phyloP scores from a whole-genome alignment of 2,797 vertebrate species.

The Bovichtus variegatus region DNA sequence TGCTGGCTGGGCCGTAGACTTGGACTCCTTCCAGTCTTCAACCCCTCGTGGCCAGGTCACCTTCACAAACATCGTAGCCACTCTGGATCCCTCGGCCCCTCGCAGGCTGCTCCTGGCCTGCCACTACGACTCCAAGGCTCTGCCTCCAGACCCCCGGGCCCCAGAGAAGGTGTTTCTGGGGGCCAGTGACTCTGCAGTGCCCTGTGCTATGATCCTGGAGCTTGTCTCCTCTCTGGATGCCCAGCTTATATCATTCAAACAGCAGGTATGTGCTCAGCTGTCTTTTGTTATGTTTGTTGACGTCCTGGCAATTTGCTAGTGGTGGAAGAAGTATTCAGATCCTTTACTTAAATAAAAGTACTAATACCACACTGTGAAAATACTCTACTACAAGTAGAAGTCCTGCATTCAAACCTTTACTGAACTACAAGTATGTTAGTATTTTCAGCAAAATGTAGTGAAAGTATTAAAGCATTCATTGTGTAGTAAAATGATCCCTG shows the following conservation, averaged over 20 bases:
- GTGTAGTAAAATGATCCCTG: too few species aligned
- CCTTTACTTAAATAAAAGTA: too few species aligned
- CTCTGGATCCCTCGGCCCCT: constrained; percentile 84
- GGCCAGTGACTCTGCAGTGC: constrained; percentile 93
- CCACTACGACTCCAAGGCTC: constrained; percentile 93
- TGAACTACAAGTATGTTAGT: too few species aligned
- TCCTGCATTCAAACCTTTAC: too few species aligned
- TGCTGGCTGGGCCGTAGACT: constrained; percentile 89
- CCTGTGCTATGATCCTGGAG: constrained; percentile 93
- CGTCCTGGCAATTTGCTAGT: not conserved
- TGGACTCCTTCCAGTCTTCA: constrained; percentile 86
- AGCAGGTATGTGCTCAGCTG: constrained; percentile 78
- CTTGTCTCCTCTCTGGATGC: constrained; percentile 87
- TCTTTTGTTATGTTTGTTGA: not conserved
- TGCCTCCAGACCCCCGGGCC: constrained; percentile 74
- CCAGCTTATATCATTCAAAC: constrained; percentile 82
- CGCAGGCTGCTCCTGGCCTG: constrained; percentile 89
- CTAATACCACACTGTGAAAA: too few species aligned
- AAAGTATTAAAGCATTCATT: too few species aligned
- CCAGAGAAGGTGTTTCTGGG: constrained; percentile 87
- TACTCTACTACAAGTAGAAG: too few species aligned
- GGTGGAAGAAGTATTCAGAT: too few species aligned
- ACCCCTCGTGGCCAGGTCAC: constrained; percentile 87
- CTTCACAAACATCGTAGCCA: constrained; percentile 92
- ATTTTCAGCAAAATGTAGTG: too few species aligned